These are phyloP conservation scores for Cyrtorhinus lividipennis DNA, from an alignment of 1,140 invertebrate genomes.

Conservation along the genomic window DNA sequence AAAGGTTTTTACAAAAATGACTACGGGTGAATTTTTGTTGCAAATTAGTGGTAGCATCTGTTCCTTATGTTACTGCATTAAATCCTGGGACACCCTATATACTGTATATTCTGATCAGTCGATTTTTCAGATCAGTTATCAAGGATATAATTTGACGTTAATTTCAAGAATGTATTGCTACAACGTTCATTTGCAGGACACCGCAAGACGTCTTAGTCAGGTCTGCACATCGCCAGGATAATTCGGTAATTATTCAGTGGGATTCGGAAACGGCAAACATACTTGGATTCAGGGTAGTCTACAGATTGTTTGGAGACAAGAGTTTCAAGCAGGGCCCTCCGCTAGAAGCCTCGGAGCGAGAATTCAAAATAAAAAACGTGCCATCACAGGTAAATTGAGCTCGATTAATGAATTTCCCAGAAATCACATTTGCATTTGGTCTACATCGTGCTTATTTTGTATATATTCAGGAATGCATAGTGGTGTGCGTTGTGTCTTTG, in stretches of 20 bases:
- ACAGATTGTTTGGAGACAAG: slow-evolving; percentile 75
- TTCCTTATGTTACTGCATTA: too few species aligned
- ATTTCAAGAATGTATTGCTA: too few species aligned
- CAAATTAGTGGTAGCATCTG: too few species aligned
- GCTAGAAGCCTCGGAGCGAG: slow-evolving; percentile 67
- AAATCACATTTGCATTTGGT: too few species aligned
- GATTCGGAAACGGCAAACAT: slow-evolving; percentile 71
- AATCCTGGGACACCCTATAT: too few species aligned
- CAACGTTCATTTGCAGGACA: slow-evolving; percentile 5
- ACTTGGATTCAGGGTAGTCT: slow-evolving; percentile 74
- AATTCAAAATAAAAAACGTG: slow-evolving; percentile 85
- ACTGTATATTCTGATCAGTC: too few species aligned
- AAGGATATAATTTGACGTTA: too few species aligned
- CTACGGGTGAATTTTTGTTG: too few species aligned
- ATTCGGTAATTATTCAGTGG: slow-evolving; percentile 81
- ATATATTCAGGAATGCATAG: slow-evolving; percentile 76
- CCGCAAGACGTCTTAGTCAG: slow-evolving; percentile 61
- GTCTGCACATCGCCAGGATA: slow-evolving; percentile 69
- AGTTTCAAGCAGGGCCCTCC: slow-evolving; percentile 78
- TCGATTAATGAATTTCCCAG: not conserved
- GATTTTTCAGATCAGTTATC: too few species aligned
- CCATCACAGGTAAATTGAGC: slow-evolving; percentile 63
- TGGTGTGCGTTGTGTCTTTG: slow-evolving; percentile 78
- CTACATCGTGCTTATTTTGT: too few species aligned
- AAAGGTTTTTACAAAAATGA: too few species aligned